Evolutionary conservation across 2,113 vertebrate genomes (phyloP), one percentile per base, ranked within the genome.

Genomic region (Ranitomeya imitator): DNA sequence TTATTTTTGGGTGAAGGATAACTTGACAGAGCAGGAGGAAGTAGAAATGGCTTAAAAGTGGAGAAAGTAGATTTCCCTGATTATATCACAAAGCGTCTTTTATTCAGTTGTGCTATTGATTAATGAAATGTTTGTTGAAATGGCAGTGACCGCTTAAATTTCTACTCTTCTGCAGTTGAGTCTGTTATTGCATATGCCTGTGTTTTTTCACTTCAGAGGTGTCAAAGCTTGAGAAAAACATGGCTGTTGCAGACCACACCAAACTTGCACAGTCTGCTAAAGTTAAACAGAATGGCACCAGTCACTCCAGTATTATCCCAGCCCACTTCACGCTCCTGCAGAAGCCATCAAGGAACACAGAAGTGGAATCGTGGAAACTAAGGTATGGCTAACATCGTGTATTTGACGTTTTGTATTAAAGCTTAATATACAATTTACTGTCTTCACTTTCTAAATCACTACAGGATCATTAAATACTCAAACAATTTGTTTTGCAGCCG

Each of bases 361-460:
- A 94, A 90, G 91, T 94, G 0, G 95, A 96, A 12, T 90, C 93
- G 13, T 92, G 94, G 5, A 95, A 95, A 86, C 90, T 79, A 63
- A 89, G 87, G 87, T 88, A 88, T 78, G 23, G 26, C 6, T 45
- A 5, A 5, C 37, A 12, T 37, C 37, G 8, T 23, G 2, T 71
- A 71, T 1, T 4, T 71, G 1, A 71, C 6, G 6, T 6, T 71
- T 71, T 26, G 67, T 31, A 65, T 21, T 14, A 60, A 60, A 16
- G 15, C 13, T 60, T 15, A 16, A 60, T 60, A 60, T 45, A 45
- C 37, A 60, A 14, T 15, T 15, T 60, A 60, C 59, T 2, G 12
- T 45, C 4, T 45, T 45, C 37, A 45, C 37, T 4, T 45, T 45
- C 37, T 45, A 1, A 45, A 45, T 45, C 37, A 45, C 37, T 5